Base-by-base conservation (phyloP, 2,113 vertebrate species). In the Heterocephalus glaber region DNA sequence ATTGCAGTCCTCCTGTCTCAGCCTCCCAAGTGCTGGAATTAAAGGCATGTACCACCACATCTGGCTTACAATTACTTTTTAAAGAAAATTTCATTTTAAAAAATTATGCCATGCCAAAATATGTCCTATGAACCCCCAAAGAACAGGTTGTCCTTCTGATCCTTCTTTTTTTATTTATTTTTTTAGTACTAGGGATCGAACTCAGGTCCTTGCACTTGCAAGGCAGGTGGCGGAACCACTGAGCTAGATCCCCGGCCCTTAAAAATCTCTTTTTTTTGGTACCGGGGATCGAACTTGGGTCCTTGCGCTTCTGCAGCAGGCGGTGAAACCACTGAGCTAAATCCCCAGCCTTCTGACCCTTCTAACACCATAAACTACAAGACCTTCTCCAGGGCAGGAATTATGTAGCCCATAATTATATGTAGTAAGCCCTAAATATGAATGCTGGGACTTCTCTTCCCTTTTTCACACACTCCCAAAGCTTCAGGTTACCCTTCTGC, bases 351-450 rank as follows among this genome's bases (percentile, higher is more conserved):
- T n/a, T n/a, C 63, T 82, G 47, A 86, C 56, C 28, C 76, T 93
- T 90, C 38, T 66, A 91, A 87, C 14, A 44, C 70, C 60, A 90
- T 24, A 74, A 7, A 22, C 66, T 94, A 66, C 4, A 94, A 89
- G 38, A 84, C 44, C 13, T 92, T 92, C 68, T 85, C 70, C n/a
- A 88, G 54, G 28, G 30, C 22, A 87, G 49, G 38, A 72, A 68
- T 88, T 94, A 89, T 77, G 24, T 24, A 84, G 77, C 24, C 44
- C n/a, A 77, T 12, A 87, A 88, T 19, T 88, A n/a, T 60, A 89
- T 88, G 52, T 77, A 70, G n/a, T 33, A 96, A 82, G n/a, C 14
- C 49, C 38, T 87, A 65, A 76, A 89, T 70, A 92, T 83, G 70
- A 88, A 94, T 92, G 35, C 44, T 61, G 16, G 13, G 28, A 77